Evolutionary conservation across 2,888 invertebrate species (phyloP).

Genomic region (Trissolcus japonicus): DNA sequence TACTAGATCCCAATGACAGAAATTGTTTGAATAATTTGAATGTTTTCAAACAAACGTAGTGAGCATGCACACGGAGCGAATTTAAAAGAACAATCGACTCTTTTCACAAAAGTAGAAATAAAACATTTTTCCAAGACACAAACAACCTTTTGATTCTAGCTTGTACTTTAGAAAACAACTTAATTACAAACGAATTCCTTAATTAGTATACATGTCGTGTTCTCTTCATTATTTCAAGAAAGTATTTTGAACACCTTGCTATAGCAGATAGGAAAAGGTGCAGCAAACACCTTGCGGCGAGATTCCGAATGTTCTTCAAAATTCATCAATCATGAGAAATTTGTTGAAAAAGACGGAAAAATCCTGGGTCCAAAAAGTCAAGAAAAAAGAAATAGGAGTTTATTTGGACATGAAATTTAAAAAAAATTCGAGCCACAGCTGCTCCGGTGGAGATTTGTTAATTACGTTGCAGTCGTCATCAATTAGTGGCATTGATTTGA

Average conservation of each 20-base stretch:
- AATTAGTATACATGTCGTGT: slow-evolving; percentile 26
- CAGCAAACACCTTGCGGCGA: slow-evolving; percentile 25
- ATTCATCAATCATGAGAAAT: slow-evolving; percentile 9
- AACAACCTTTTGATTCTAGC: neutral
- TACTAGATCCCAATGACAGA: no score
- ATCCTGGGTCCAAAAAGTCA: neutral
- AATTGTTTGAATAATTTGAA: slow-evolving; percentile 1
- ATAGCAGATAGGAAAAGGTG: slow-evolving; percentile 29
- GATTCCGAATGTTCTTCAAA: slow-evolving; percentile 9
- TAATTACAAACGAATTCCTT: slow-evolving; percentile 23
- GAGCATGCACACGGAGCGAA: no score
- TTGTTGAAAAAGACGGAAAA: neutral
- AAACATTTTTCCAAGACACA: slow-evolving; percentile 10
- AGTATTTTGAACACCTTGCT: slow-evolving; percentile 21
- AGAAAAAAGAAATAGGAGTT: neutral
- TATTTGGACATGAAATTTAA: no score
- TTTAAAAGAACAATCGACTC: slow-evolving; percentile 6
- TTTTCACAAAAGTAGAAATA: slow-evolving; percentile 9
- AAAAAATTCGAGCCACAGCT: neutral
- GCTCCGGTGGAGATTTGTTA: neutral
- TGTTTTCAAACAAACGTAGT: no score
- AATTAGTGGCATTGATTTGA: slow-evolving; percentile 16
- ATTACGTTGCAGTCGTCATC: slow-evolving; percentile 8
- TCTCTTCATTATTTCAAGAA: slow-evolving; percentile 42
- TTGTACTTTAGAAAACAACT: slow-evolving; percentile 27